Evolutionary conservation across 2,797 vertebrate genomes (phyloP), one percentile per base, ranked within the genome.

Genomic region (Pampus argenteus): DNA sequence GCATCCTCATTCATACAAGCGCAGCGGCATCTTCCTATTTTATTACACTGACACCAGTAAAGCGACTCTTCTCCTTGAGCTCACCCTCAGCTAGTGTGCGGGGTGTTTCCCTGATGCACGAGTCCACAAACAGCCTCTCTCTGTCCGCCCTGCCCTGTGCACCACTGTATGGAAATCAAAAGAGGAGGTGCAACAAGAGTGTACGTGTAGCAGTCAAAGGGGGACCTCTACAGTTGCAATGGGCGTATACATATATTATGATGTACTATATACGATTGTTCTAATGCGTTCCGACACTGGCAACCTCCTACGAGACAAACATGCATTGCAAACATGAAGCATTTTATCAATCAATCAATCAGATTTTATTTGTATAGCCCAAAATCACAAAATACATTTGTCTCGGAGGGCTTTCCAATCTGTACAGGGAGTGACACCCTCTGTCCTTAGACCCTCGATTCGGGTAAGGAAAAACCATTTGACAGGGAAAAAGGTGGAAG

Each of bases 181-280:
- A 34, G 71, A 85, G 69, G 72, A 74, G 65, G 74, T 78, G 79
- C 79, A 69, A 60, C 71, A 57, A 69, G 76, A 68, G 72, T 85
- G 74, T 59, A 56, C 34, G 56, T 72, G 63, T 15, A 59, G 66
- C 66, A 75, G 55, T 28, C 71, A 56, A 69, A 84, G 84, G 83
- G 88, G 79, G 87, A 89, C 88, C 90, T 84, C 87, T 89, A 82
- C 82, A 89, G 92, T 84, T 82, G 56, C 80, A 70, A 22, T 49
- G 66, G 71, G 78, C 66, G 69, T 64, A 69, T 52, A 68, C 56
- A 64, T 44, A 13, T 36, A 4, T n/a, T 49, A 14, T 47, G 9
- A 65, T 34, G 51, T 10, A 18, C n/a, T n/a, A n/a, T n/a, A 49
- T n/a, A 6, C 45, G 48, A 56, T 50, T 42, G 59, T 36, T 23